These are phyloP conservation scores for Cheilosia vulpina DNA, from an alignment of 2,888 invertebrate species.

Conservation along the genomic window DNA sequence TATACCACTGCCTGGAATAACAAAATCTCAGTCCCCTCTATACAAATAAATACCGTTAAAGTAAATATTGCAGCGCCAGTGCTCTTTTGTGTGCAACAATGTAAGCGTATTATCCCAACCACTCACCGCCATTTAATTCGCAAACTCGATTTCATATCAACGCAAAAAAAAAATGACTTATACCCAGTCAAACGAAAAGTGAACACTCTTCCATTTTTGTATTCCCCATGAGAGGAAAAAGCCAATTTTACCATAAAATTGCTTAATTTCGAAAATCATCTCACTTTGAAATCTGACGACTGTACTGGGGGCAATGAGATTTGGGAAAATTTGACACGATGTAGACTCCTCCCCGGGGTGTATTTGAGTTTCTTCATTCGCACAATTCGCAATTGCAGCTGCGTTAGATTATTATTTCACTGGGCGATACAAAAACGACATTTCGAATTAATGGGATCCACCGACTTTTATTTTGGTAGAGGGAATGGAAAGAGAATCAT, in stretches of 20 bases:
- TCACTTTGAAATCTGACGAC: conserved; percentile 50
- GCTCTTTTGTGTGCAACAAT: too few relatives aligned
- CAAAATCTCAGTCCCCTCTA: too few relatives aligned
- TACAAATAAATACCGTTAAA: too few relatives aligned
- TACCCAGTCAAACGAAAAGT: conserved; percentile 24
- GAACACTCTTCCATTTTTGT: conserved; percentile 33
- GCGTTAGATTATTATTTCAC: conserved; percentile 30
- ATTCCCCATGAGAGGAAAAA: conserved; percentile 6
- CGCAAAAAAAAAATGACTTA: conserved; percentile 3
- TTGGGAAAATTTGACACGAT: background rate
- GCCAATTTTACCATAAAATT: conserved; percentile 32
- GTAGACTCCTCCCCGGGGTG: conserved; percentile 17
- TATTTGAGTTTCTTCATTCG: conserved; percentile 3
- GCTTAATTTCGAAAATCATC: conserved; percentile 61
- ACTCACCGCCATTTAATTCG: conserved; percentile 15
- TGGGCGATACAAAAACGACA: conserved; percentile 12
- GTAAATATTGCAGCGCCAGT: too few relatives aligned
- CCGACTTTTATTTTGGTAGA: background rate
- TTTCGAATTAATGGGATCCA: conserved; percentile 26
- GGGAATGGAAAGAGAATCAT: background rate
- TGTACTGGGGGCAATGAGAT: background rate
- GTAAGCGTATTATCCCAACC: background rate
- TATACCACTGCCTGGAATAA: too few relatives aligned
- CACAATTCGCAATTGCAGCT: background rate
- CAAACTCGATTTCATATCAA: conserved; percentile 12